Percentiles rank a stretch among this genome's conserved stretches.
Evolutionary conservation across 2,888 invertebrate genomes (phyloP).

Genomic region (Thalpophila matura): DNA sequence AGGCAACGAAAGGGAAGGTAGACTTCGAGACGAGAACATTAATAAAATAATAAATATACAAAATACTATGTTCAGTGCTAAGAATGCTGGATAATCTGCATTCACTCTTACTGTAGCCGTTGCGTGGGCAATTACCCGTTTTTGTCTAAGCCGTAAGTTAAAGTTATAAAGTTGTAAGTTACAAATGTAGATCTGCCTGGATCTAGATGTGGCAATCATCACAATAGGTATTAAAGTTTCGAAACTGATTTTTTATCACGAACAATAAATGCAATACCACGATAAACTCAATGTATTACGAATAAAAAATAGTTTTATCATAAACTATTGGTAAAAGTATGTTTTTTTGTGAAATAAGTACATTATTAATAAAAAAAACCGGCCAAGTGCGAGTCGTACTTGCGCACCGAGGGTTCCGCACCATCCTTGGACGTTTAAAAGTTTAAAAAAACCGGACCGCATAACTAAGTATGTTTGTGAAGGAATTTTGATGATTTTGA

Average conservation of each 20-base stretch:
- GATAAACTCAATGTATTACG: neutral
- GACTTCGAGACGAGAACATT: neutral
- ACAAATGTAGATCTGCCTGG: neutral
- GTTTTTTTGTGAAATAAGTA: neutral
- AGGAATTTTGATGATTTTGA: too few species aligned
- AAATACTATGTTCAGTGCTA: neutral
- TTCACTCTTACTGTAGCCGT: neutral
- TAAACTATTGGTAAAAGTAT: neutral
- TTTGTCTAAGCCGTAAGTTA: neutral
- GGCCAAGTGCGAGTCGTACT: too few species aligned
- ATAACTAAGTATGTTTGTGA: too few species aligned
- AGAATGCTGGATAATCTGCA: neutral
- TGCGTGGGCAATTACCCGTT: neutral
- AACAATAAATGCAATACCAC: neutral
- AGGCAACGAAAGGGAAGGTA: neutral
- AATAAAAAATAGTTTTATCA: constrained; percentile 13
- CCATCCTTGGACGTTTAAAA: too few species aligned
- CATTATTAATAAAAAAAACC: too few species aligned
- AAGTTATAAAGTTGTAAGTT: neutral
- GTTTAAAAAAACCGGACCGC: too few species aligned
- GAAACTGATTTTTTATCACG: constrained; percentile 4
- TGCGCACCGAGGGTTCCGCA: too few species aligned
- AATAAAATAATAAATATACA: neutral
- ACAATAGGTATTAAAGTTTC: neutral
- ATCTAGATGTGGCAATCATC: neutral